Conservation (phyloP, 2,888 invertebrate species). For the Sussaba pulchella region DNA sequence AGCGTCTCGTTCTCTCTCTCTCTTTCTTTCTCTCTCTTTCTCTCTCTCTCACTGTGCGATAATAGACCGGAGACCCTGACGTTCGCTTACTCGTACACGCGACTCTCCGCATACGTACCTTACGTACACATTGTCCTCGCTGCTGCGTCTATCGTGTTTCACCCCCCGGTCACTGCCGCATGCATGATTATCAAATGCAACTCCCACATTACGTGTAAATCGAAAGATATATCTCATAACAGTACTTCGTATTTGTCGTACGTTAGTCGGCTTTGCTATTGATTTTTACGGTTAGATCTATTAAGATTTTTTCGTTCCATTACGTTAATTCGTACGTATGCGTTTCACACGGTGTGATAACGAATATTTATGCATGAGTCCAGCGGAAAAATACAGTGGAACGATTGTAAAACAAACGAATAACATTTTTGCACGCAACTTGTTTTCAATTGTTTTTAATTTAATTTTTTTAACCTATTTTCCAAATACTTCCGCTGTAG, state of each 20-base stretch:
- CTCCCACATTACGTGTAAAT: conserved; percentile 45
- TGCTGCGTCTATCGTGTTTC: conserved; percentile 21
- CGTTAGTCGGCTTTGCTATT: conserved; percentile 28
- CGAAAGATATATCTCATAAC: conserved; percentile 3
- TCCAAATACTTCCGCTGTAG: background rate
- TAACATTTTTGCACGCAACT: too few species aligned
- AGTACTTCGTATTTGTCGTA: conserved; percentile 32
- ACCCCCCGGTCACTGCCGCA: background rate
- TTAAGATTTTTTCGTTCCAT: background rate
- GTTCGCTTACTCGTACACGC: conserved; percentile 68
- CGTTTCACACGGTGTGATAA: background rate
- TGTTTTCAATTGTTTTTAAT: background rate
- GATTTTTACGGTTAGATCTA: conserved; percentile 12
- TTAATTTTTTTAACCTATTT: conserved; percentile 9
- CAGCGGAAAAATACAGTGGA: background rate
- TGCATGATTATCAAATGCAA: conserved; percentile 66
- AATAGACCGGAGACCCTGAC: conserved; percentile 66
- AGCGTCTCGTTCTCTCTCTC: conserved; percentile 67
- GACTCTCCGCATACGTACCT: conserved; percentile 42
- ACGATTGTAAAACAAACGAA: too few species aligned
- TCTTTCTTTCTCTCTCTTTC: conserved; percentile 58
- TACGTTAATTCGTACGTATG: background rate
- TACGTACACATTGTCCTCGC: conserved; percentile 38
- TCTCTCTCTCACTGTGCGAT: conserved; percentile 62
- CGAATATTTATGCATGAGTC: conserved; percentile 33